A percentile compares a stretch with the other conserved stretches of the same genome.
phyloP scores from a whole-genome alignment of 2,797 vertebrate genomes.

The Epinephelus coioides region DNA sequence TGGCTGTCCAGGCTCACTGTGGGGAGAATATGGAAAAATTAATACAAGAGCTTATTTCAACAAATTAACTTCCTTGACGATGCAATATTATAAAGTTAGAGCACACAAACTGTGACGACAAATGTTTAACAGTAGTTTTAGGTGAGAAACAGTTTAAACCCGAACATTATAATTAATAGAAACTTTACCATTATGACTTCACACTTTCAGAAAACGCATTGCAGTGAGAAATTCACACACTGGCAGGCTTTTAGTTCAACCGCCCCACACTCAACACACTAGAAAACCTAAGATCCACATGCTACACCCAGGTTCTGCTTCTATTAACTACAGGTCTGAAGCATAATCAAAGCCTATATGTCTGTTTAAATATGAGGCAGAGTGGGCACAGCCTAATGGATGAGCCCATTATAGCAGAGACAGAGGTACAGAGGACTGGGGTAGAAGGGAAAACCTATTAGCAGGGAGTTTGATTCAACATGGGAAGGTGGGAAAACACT shows the following conservation, averaged over 20 bases:
- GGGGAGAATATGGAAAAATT: constrained; percentile 39
- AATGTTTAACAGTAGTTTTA: neutral
- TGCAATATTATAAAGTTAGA: neutral
- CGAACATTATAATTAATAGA: neutral
- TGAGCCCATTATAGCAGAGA: constrained; percentile 19
- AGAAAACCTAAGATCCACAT: constrained; percentile 45
- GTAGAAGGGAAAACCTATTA: constrained; percentile 32
- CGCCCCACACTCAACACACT: constrained; percentile 35
- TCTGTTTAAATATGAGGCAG: constrained; percentile 30
- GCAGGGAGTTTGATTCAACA: constrained; percentile 18
- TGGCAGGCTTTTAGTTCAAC: constrained; percentile 58
- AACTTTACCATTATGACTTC: neutral
- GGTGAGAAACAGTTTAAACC: neutral
- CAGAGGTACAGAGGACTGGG: constrained; percentile 23
- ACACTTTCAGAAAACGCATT: neutral
- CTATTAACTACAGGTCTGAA: constrained; percentile 27
- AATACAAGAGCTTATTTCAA: neutral
- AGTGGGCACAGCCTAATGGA: constrained; percentile 21
- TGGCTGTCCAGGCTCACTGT: constrained; percentile 83
- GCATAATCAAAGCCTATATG: constrained; percentile 24
- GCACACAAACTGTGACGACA: neutral
- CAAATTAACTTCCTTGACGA: neutral
- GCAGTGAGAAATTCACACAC: constrained; percentile 47
- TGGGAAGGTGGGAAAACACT: constrained; percentile 7
- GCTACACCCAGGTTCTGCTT: constrained; percentile 38